A percentile compares a stretch with the other conserved stretches of the same genome.
Evolutionary conservation across 2,888 invertebrate species (phyloP).

Genomic region (Thecophora atra): DNA sequence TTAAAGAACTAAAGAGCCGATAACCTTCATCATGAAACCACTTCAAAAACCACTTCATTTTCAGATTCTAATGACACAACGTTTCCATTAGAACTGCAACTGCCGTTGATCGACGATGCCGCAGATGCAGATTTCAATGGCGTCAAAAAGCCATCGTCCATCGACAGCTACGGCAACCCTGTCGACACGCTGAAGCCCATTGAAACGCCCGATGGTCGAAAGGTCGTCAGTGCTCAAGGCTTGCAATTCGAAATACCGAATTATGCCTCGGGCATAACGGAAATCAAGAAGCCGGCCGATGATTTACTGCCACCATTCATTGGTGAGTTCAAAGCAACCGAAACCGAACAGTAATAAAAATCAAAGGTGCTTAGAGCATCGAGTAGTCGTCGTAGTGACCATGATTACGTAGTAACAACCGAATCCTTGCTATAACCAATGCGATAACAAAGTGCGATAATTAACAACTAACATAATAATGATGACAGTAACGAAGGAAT

Average conservation of each 20-base stretch:
- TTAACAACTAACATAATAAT: constrained; percentile 4
- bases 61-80: constrained; percentile 63
- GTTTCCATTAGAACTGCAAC: constrained; percentile 63
- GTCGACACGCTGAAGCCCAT: constrained; percentile 59
- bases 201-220: constrained; percentile 63
- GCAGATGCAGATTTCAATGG: constrained; percentile 38
- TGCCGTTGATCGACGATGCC: constrained; percentile 53
- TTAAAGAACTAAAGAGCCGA: not conserved
- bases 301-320: constrained; percentile 64
- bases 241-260: constrained; percentile 65
- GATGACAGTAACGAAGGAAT: constrained; percentile 1
- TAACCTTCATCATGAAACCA: constrained; percentile 30
- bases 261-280: constrained; percentile 66
- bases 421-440: constrained; percentile 10
- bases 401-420: constrained; percentile 14
- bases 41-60: constrained; percentile 47
- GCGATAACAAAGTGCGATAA: constrained; percentile 19
- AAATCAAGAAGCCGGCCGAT: constrained; percentile 61
- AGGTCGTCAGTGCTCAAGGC: constrained; percentile 61
- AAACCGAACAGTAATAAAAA: constrained; percentile 25
- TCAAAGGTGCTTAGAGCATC: not conserved
- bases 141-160: constrained; percentile 43
- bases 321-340: constrained; percentile 59
- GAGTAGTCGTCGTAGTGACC: constrained; percentile 3
- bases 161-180: constrained; percentile 65